Conservation (phyloP, 2,888 invertebrate genomes). For the Myathropa florea region DNA sequence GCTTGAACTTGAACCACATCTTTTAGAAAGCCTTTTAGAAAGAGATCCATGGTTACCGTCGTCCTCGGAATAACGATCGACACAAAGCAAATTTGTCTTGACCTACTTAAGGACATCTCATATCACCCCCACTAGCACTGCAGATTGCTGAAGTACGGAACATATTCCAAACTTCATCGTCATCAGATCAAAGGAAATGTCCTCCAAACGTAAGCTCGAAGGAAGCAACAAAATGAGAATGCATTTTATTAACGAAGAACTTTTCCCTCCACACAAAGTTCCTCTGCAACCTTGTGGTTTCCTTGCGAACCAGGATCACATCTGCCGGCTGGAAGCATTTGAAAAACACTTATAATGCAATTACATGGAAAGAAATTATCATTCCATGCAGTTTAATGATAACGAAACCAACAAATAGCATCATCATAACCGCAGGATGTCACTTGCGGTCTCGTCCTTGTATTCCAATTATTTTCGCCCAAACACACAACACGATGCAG, state of each 20-base stretch:
- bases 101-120: neutral
- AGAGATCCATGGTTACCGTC: too few species aligned
- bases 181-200: neutral
- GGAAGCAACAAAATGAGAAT: neutral
- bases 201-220: neutral
- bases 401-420: conserved; percentile 13
- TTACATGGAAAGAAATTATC: conserved; percentile 4
- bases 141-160: neutral
- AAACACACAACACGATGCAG: conserved; percentile 5
- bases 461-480: conserved; percentile 1
- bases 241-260: neutral
- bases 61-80: too few species aligned
- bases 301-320: neutral
- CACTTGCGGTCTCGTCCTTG: conserved; percentile 21
- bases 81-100: neutral
- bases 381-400: neutral
- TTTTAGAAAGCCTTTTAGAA: too few species aligned
- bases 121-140: neutral
- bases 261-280: neutral
- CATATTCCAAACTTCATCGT: neutral
- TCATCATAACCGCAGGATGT: conserved; percentile 28
- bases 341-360: conserved; percentile 12
- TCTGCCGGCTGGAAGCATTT: conserved; percentile 19
- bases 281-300: neutral
- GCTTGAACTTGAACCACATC: too few species aligned